These are phyloP conservation scores for Steinernema scapterisci DNA, from an alignment of 2,888 invertebrate genomes.

Conservation along the genomic window DNA sequence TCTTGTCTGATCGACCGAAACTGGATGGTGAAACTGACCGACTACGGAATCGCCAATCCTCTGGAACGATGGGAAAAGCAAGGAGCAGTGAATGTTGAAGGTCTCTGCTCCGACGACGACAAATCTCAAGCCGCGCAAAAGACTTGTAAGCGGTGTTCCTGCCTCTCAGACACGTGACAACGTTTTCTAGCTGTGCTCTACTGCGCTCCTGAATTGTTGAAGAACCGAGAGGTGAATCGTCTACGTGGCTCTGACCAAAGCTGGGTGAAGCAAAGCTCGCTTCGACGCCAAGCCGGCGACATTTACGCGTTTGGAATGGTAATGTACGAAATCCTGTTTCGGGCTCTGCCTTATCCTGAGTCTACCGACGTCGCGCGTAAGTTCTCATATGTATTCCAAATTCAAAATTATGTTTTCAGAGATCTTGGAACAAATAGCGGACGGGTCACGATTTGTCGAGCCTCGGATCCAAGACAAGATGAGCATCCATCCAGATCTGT, in stretches of 20 bases:
- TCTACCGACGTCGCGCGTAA: conserved; percentile 53
- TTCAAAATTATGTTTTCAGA: conserved; percentile 37
- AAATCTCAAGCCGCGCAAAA: conserved; percentile 59
- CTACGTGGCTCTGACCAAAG: conserved; percentile 47
- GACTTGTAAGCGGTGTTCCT: conserved; percentile 46
- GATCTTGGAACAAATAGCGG: conserved; percentile 51
- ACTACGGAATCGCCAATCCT: conserved; percentile 58
- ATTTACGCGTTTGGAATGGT: conserved; percentile 65
- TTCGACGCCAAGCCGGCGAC: conserved; percentile 59
- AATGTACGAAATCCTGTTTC: conserved; percentile 64
- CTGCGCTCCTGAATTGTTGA: conserved; percentile 64
- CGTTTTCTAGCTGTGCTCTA: conserved; percentile 56
- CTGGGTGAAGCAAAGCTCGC: conserved; percentile 43
- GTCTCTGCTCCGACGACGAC: conserved; percentile 54
- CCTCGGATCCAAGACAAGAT: conserved; percentile 59
- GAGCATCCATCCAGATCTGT: conserved; percentile 49
- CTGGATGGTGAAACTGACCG: conserved; percentile 50
- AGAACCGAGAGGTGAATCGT: conserved; percentile 62
- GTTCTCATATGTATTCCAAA: background rate
- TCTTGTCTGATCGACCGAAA: conserved; percentile 51
- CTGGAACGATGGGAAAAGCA: conserved; percentile 65
- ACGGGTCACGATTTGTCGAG: conserved; percentile 52
- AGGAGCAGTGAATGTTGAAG: conserved; percentile 50
- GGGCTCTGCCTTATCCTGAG: conserved; percentile 60
- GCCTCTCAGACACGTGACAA: background rate